A percentile compares a stretch with the other conserved stretches of the same genome.
phyloP scores from a whole-genome alignment of 2,797 vertebrate species.

The Sebastes goodei region DNA sequence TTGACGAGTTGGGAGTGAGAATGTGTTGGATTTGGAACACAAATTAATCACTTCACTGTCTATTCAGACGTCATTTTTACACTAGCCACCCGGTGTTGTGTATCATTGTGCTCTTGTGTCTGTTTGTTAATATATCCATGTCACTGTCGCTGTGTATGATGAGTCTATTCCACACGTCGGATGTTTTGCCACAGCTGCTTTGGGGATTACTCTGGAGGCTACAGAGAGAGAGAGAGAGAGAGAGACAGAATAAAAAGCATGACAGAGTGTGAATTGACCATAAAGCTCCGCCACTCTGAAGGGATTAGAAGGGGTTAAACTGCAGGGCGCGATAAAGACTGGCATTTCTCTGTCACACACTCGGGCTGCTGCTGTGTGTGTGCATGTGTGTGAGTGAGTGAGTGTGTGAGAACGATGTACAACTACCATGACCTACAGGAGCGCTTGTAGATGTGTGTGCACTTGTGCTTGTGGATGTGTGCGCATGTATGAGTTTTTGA shows the following conservation, averaged over 20 bases:
- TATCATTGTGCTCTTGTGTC: background rate
- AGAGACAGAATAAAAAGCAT: constrained; percentile 45
- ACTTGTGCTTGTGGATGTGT: background rate
- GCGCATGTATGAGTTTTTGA: background rate
- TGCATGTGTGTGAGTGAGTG: background rate
- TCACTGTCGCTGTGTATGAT: constrained; percentile 22
- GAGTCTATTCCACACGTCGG: constrained; percentile 44
- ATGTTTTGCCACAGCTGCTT: constrained; percentile 51
- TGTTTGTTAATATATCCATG: background rate
- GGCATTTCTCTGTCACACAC: constrained; percentile 50
- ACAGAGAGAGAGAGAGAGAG: constrained; percentile 8
- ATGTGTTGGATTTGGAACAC: background rate
- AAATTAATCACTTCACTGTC: background rate
- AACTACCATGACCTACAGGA: constrained; percentile 27
- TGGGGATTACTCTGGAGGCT: constrained; percentile 60
- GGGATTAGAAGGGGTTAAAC: constrained; percentile 79
- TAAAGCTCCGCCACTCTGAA: constrained; percentile 62
- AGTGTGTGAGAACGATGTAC: constrained; percentile 16
- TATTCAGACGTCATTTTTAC: background rate
- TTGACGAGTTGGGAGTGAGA: background rate
- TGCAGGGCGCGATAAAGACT: constrained; percentile 54
- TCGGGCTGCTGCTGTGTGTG: constrained; percentile 27
- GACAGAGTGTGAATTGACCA: constrained; percentile 71
- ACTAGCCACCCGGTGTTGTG: background rate
- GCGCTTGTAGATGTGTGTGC: background rate